Conservation (phyloP, 2,888 invertebrate species). For the Tuta absoluta region DNA sequence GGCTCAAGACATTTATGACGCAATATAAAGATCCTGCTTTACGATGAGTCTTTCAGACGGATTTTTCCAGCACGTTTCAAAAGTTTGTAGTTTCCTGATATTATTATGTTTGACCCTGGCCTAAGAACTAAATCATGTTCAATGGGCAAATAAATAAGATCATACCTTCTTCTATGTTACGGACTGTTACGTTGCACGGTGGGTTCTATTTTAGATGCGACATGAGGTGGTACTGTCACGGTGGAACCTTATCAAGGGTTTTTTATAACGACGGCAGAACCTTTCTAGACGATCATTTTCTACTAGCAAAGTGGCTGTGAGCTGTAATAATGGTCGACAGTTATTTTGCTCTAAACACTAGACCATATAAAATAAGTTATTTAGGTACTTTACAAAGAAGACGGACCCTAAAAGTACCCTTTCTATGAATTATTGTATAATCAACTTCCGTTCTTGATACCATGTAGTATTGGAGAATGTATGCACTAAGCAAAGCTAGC, state of each 20-base stretch:
- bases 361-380: constrained; percentile 5
- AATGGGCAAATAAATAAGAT: too few species aligned
- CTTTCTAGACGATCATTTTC: constrained; percentile 5
- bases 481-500: too few species aligned
- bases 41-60: constrained; percentile 6
- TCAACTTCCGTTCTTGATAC: too few species aligned
- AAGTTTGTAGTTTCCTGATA: neutral
- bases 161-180: too few species aligned
- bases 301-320: constrained; percentile 13
- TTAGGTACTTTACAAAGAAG: neutral
- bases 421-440: too few species aligned
- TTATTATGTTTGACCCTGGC: neutral
- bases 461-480: too few species aligned
- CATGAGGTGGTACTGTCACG: too few species aligned
- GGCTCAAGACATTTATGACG: constrained; percentile 17
- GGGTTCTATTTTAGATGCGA: too few species aligned
- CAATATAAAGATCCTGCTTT: constrained; percentile 12
- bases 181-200: too few species aligned
- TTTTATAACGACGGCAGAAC: neutral
- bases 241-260: too few species aligned
- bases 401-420: too few species aligned
- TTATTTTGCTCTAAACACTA: constrained; percentile 3
- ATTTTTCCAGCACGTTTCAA: neutral
- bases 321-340: neutral
- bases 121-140: too few species aligned